Evolutionary conservation across 92 coral and sea anemone species (phyloP).

Genomic region (Siderastrea radians): DNA sequence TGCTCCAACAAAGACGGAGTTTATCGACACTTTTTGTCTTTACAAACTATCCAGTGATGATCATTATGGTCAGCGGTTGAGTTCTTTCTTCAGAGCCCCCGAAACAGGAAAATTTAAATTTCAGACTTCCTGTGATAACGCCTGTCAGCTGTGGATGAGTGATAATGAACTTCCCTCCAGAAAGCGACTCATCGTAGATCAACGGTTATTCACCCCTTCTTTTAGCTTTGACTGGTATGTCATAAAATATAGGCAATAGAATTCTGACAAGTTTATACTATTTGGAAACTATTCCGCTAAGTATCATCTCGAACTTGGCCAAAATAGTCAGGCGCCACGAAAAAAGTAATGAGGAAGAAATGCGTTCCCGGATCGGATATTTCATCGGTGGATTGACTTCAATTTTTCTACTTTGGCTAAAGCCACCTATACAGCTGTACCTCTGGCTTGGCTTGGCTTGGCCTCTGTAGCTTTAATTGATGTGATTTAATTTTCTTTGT

Average conservation of each 20-base stretch:
- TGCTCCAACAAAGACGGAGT: constrained; percentile 24
- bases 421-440: too few species aligned
- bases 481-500: too few species aligned
- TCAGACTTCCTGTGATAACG: constrained; percentile 71
- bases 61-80: constrained; percentile 71
- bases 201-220: background rate
- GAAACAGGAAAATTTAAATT: constrained; percentile 65
- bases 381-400: too few species aligned
- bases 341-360: too few species aligned
- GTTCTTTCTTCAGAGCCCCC: constrained; percentile 75
- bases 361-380: too few species aligned
- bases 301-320: too few species aligned
- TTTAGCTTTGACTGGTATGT: constrained; percentile 49
- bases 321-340: too few species aligned
- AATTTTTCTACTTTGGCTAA: too few species aligned
- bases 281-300: too few species aligned
- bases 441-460: too few species aligned
- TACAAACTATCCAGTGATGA: constrained; percentile 7
- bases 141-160: constrained; percentile 77
- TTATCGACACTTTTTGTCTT: constrained; percentile 60
- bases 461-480: too few species aligned
- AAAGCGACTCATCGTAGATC: constrained; percentile 56
- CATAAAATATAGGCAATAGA: background rate
- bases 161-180: constrained; percentile 49
- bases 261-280: too few species aligned